A percentile compares a stretch with the other conserved stretches of the same genome.
Evolutionary conservation across 2,113 vertebrate species (phyloP).

Genomic region (Onychorhynchus coronatus): DNA sequence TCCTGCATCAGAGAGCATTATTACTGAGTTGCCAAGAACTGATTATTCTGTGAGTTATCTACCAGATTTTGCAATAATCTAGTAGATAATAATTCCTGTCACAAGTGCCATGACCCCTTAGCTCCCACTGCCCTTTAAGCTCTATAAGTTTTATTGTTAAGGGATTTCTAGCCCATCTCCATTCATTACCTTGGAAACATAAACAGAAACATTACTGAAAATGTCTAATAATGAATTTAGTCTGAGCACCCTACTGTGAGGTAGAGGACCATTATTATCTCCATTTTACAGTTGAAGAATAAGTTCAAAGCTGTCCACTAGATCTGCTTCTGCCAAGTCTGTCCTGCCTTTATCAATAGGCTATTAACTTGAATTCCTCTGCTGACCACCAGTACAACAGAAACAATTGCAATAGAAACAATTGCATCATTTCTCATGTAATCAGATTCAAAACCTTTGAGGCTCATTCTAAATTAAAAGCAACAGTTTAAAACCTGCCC

Average conservation of each 20-base stretch:
- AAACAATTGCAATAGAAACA: conserved; percentile 16
- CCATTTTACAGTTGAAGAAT: conserved; percentile 10
- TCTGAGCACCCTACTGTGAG: conserved; percentile 16
- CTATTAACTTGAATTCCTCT: conserved; percentile 35
- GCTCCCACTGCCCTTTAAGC: conserved; percentile 5
- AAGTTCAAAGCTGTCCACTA: conserved; percentile 39
- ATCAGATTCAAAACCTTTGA: background rate
- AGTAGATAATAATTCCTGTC: background rate
- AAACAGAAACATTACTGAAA: conserved; percentile 51
- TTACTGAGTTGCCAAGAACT: background rate
- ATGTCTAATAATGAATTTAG: conserved; percentile 41
- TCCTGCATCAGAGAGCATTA: background rate
- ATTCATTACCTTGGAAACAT: conserved; percentile 54
- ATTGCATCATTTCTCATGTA: background rate
- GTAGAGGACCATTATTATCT: conserved; percentile 9
- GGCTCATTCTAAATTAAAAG: background rate
- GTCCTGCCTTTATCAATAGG: background rate
- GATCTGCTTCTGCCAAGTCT: background rate
- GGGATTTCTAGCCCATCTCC: conserved; percentile 37
- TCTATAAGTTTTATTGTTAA: background rate
- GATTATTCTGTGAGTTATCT: background rate
- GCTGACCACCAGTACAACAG: background rate
- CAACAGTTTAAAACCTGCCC: background rate
- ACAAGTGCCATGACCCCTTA: background rate
- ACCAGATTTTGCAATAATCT: background rate